Conservation (phyloP, 2,888 invertebrate species). For the Stictocephala bisonia region DNA sequence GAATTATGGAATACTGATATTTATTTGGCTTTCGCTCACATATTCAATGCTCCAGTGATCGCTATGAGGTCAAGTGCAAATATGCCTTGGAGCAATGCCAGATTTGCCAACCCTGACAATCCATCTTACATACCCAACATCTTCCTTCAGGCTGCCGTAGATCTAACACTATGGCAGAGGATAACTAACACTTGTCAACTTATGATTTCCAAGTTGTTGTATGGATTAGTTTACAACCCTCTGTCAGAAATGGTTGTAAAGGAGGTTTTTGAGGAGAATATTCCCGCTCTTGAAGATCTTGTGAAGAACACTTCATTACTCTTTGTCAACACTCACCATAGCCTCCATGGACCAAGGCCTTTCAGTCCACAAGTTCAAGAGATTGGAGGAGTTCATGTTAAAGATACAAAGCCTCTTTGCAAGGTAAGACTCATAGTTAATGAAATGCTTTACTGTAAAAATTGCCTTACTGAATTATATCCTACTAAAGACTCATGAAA, state of each 20-base stretch:
- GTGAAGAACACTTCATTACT: constrained; percentile 66
- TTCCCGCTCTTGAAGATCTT: constrained; percentile 63
- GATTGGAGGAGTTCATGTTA: constrained; percentile 68
- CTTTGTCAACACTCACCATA: constrained; percentile 67
- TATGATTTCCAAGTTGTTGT: neutral
- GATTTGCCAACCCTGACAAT: constrained; percentile 39
- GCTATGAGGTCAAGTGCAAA: constrained; percentile 48
- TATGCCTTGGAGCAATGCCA: constrained; percentile 49
- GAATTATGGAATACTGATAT: constrained; percentile 53
- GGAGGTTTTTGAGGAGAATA: constrained; percentile 58
- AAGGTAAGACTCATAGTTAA: constrained; percentile 46
- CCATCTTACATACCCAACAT: constrained; percentile 46
- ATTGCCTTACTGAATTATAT: constrained; percentile 8
- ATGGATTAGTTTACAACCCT: constrained; percentile 44
- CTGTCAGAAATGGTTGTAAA: constrained; percentile 49
- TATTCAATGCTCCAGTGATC: constrained; percentile 48
- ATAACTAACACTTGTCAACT: constrained; percentile 57
- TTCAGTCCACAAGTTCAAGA: constrained; percentile 67
- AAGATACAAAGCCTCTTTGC: constrained; percentile 57
- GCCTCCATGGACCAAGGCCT: constrained; percentile 65
- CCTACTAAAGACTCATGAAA: neutral
- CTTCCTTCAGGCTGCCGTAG: constrained; percentile 38
- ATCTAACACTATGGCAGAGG: constrained; percentile 63
- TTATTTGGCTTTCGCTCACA: constrained; percentile 49
- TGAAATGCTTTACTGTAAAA: too few relatives aligned